Conservation (phyloP, 2,888 invertebrate species). For the Andricus curvator region DNA sequence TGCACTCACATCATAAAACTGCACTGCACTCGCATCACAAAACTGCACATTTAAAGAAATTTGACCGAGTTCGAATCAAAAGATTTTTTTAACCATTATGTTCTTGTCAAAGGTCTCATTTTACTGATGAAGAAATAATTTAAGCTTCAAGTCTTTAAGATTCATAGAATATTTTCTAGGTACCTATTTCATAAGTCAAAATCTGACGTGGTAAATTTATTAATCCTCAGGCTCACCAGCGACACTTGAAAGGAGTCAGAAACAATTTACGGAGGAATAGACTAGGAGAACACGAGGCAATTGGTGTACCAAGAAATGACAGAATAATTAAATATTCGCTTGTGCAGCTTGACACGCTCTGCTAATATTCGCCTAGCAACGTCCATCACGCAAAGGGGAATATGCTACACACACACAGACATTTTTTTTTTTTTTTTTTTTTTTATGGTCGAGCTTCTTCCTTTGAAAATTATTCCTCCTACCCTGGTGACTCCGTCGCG, state of each 20-base stretch:
- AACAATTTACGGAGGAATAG: slow-evolving; percentile 29
- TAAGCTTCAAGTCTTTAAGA: neutral
- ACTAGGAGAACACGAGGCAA: slow-evolving; percentile 14
- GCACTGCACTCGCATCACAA: too few species aligned
- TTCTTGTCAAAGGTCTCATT: neutral
- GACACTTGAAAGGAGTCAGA: slow-evolving; percentile 17
- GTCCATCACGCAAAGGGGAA: slow-evolving; percentile 22
- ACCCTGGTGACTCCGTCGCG: slow-evolving; percentile 7
- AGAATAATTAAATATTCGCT: slow-evolving; percentile 37
- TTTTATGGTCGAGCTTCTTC: neutral
- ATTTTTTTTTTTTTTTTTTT: too few species aligned
- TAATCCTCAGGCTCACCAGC: neutral
- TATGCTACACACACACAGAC: too few species aligned
- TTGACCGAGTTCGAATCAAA: too few species aligned
- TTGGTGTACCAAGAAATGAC: slow-evolving; percentile 38
- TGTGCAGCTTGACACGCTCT: slow-evolving; percentile 7
- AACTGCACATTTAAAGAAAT: too few species aligned
- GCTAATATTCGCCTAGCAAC: slow-evolving; percentile 11
- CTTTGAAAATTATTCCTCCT: slow-evolving; percentile 38
- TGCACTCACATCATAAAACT: too few species aligned
- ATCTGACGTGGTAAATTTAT: neutral
- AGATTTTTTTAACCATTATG: neutral
- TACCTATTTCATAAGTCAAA: neutral
- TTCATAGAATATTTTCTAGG: neutral
- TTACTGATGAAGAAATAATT: too few species aligned